A percentile compares a stretch with the other conserved stretches of the same genome.
These are phyloP conservation scores for Zeuzera pyrina DNA, from an alignment of 2,888 invertebrate species.

Conservation along the genomic window DNA sequence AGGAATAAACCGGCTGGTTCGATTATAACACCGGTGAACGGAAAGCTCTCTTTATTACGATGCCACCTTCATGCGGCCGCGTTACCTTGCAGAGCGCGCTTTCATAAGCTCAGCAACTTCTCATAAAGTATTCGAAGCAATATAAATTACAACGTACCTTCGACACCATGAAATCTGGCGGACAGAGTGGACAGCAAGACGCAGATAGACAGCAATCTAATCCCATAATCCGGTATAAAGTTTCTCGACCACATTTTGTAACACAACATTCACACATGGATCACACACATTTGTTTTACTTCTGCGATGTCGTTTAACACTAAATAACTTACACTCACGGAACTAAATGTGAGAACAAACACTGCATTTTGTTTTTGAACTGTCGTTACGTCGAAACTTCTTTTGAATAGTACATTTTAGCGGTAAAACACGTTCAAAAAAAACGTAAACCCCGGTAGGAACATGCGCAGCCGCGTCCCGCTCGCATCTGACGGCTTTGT, in stretches of 20 bases:
- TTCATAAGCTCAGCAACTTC: constrained; percentile 59
- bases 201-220: constrained; percentile 68
- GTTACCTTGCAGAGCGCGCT: constrained; percentile 46
- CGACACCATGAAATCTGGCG: constrained; percentile 65
- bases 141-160: constrained; percentile 65
- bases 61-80: constrained; percentile 39
- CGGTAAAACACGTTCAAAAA: constrained; percentile 64
- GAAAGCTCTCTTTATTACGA: constrained; percentile 37
- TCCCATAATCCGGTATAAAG: constrained; percentile 79
- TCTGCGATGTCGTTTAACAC: constrained; percentile 62
- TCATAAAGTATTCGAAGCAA: constrained; percentile 26
- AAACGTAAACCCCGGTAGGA: constrained; percentile 54
- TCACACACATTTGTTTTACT: constrained; percentile 72
- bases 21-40: constrained; percentile 24
- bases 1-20: constrained; percentile 48
- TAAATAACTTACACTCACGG: constrained; percentile 65
- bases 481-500: constrained; percentile 74
- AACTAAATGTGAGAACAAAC: constrained; percentile 67
- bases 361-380: constrained; percentile 71
- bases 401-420: constrained; percentile 62
- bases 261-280: constrained; percentile 74
- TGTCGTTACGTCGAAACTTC: constrained; percentile 56
- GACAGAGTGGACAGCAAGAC: constrained; percentile 58
- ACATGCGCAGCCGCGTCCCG: constrained; percentile 71
- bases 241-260: constrained; percentile 79